These are phyloP conservation scores for Meleagris gallopavo DNA, from an alignment of 2,113 vertebrate genomes.

Conservation along the genomic window DNA sequence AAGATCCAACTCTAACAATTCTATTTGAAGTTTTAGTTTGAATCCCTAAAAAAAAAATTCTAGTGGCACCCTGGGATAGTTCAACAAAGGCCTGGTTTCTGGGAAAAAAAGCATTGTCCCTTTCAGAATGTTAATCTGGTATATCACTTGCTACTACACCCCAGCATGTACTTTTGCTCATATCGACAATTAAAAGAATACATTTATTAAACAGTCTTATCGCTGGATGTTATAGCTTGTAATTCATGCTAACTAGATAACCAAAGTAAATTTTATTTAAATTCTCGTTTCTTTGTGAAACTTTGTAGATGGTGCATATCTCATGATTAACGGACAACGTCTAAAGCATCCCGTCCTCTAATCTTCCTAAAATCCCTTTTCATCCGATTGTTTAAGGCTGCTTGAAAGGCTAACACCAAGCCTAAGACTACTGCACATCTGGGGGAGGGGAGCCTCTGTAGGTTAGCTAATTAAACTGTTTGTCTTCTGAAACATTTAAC, in stretches of 20 bases:
- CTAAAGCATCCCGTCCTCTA: slow-evolving; percentile 94
- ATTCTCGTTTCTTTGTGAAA: slow-evolving; percentile 82
- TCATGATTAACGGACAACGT: slow-evolving; percentile 97
- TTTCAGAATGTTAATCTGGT: slow-evolving; percentile 93
- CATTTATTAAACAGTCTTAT: slow-evolving; percentile 84
- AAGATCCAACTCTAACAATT: slow-evolving; percentile 70
- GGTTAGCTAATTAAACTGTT: slow-evolving; percentile 97
- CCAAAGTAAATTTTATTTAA: slow-evolving; percentile 83
- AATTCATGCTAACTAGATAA: slow-evolving; percentile 83
- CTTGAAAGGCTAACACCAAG: slow-evolving; percentile 96
- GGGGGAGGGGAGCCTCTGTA: slow-evolving; percentile 86
- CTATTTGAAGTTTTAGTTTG: slow-evolving; percentile 74
- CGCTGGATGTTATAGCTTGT: slow-evolving; percentile 79
- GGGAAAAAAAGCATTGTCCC: slow-evolving; percentile 86
- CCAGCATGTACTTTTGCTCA: slow-evolving; percentile 83
- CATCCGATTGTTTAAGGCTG: slow-evolving; percentile 99
- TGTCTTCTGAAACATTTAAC: slow-evolving; percentile 94
- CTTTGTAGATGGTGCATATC: slow-evolving; percentile 86
- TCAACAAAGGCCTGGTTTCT: slow-evolving; percentile 93
- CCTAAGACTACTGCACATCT: slow-evolving; percentile 86
- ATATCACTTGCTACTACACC: slow-evolving; percentile 86
- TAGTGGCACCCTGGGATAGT: slow-evolving; percentile 82
- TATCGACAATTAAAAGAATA: slow-evolving; percentile 83
- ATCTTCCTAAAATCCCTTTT: slow-evolving; percentile 99
- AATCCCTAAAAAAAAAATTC: slow-evolving; percentile 64